Evolutionary conservation across 2,888 invertebrate species (phyloP).

Genomic region (Aplocera efformata): DNA sequence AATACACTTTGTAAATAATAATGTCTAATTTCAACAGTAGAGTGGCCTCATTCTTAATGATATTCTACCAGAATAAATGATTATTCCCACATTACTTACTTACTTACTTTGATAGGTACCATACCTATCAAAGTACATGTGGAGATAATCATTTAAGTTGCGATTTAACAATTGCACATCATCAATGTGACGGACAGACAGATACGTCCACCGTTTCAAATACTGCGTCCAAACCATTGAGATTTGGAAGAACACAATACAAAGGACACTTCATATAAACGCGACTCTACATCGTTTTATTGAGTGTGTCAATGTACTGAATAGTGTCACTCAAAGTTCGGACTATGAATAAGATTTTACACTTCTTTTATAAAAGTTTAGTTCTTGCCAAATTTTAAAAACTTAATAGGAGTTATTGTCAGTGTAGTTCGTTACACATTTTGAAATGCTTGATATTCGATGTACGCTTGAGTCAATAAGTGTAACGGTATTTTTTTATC

Average conservation of each 20-base stretch:
- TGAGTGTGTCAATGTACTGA: slow-evolving; percentile 53
- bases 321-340: slow-evolving; percentile 73
- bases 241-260: slow-evolving; percentile 41
- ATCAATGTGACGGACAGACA: slow-evolving; percentile 18
- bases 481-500: slow-evolving; percentile 11
- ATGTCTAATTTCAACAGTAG: too few species aligned
- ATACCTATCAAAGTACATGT: too few species aligned
- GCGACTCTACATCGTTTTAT: slow-evolving; percentile 53
- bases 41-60: too few species aligned
- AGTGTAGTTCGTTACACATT: slow-evolving; percentile 11
- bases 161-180: slow-evolving; percentile 27
- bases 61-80: too few species aligned
- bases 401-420: slow-evolving; percentile 26
- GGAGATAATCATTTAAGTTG: too few species aligned
- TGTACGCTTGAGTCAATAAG: slow-evolving; percentile 2
- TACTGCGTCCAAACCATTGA: slow-evolving; percentile 13
- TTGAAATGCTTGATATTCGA: background rate
- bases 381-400: slow-evolving; percentile 49
- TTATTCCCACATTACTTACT: too few species aligned
- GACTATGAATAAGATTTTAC: slow-evolving; percentile 51
- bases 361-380: slow-evolving; percentile 48
- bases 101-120: too few species aligned
- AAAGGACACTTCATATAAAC: slow-evolving; percentile 53
- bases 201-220: slow-evolving; percentile 18
- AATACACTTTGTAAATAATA: too few species aligned